Base-by-base conservation (phyloP, 2,113 vertebrate genomes). In the Centropus bengalensis region DNA sequence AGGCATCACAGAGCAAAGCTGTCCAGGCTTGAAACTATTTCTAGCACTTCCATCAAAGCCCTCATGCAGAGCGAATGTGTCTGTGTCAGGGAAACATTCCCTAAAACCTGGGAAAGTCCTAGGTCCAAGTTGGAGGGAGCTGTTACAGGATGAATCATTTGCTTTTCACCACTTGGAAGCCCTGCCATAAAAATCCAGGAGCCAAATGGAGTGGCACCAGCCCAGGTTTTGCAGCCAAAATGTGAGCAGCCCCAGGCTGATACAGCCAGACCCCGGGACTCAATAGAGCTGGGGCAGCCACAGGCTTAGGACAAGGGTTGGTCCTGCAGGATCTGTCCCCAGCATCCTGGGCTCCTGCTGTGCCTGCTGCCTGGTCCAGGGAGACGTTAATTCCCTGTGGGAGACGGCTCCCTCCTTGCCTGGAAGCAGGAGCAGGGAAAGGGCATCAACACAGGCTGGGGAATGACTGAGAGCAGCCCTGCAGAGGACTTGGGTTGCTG, bases 71-170 rank as follows among this genome's bases (percentile, higher is more conserved):
- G 40, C 19, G 47, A 76, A 68, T 36, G n/a, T 1, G 14, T 14
- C 71, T 89, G 47, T 79, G 62, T 64, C 67, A 85, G 69, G 71
- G 47, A 87, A 69, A 90, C 1, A 12, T 86, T 94, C 88, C 64
- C 69, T 79, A 38, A 73, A 83, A 76, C 70, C 82, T 93, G 76
- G 84, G 93, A 82, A 95, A 89, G 76, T 80, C 92, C 74, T 47
- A 70, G 73, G 62, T 69, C 33, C 73, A 82, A 91, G 88, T 40
- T 82, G 74, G 86, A 81, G 20, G 23, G 86, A 95, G 60, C 59
- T 86, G 51, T 87, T 95, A 75, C 12, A 54, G 58, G 58, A 64
- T 74, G 63, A 88, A 91, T 90, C 89, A 92, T 82, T 83, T 45
- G 55, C 62, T 40, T 89, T 94, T 90, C 59, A 19, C 49, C 73